Evolutionary conservation across 2,888 invertebrate genomes (phyloP), one percentile per base, ranked within the genome.

Genomic region (Atherix ibis): DNA sequence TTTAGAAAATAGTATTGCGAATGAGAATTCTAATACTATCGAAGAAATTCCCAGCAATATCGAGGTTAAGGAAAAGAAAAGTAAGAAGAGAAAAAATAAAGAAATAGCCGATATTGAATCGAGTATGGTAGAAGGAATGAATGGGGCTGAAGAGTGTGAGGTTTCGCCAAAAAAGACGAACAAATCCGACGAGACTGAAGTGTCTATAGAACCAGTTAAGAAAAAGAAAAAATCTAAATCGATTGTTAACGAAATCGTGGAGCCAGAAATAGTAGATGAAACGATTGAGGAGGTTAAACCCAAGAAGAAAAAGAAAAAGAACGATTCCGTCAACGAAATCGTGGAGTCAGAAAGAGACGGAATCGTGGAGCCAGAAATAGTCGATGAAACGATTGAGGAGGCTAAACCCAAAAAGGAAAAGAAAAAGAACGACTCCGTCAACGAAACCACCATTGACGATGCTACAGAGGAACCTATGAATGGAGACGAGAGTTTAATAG

Each of bases 291-390:
- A 27, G 38, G 42, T 26, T 54, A 61, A n/a, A 65, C 64, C 41
- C 64, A 66, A 51, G 59, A 67, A 49, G 52, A 53, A 18, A 64
- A 65, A 48, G 63, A 64, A 48, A 64, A 64, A 22, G 18, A 27
- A 47, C 64, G 64, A 43, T 65, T 64, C 46, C 56, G 59, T 16
- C 54, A 58, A 44, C 65, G 22, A 31, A 9, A 4, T 19, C 8
- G 22, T 13, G n/a, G n/a, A n/a, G n/a, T n/a, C n/a, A 3, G 13
- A 19, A 3, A 14, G 9, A 4, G 8, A 9, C 4, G 29, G 17
- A 17, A 10, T 64, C 44, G 64, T 66, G 52, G 64, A 65, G 50
- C 63, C 64, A 8, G 64, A 64, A 45, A 40, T 65, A 27, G 56
- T 31, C 31, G 41, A 62, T 36, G 63, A 61, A 62, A 5, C 59